Evolutionary conservation across 2,888 invertebrate species (phyloP).

Genomic region (Nomada fabriciana): DNA sequence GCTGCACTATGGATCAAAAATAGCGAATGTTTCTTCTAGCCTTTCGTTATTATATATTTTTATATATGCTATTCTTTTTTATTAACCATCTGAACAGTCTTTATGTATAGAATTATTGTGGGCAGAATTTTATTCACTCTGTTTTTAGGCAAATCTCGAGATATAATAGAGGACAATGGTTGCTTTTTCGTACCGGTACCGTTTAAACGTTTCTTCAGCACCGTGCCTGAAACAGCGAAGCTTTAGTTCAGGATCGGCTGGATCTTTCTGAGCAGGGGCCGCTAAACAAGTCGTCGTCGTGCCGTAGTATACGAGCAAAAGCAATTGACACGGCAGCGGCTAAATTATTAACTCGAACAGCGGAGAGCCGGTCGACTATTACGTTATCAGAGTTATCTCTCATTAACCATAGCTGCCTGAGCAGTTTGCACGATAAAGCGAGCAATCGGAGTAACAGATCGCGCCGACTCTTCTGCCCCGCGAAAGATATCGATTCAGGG

Average conservation of each 20-base stretch:
- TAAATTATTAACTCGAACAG: constrained; percentile 58
- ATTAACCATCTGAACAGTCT: no score
- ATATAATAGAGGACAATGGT: no score
- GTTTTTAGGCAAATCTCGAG: no score
- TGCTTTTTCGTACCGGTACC: no score
- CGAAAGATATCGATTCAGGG: constrained; percentile 29
- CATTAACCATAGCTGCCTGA: constrained; percentile 51
- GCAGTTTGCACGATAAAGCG: constrained; percentile 51
- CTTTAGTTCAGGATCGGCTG: neutral
- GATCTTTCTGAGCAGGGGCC: neutral
- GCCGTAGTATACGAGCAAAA: constrained; percentile 32
- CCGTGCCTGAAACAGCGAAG: neutral
- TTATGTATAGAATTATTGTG: no score
- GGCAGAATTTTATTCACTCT: no score
- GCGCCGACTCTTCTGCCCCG: neutral
- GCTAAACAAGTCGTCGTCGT: constrained; percentile 34
- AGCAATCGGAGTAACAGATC: constrained; percentile 49
- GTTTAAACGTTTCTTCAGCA: neutral
- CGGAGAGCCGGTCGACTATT: constrained; percentile 37
- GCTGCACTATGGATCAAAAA: no score
- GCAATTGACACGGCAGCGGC: constrained; percentile 26
- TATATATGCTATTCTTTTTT: no score
- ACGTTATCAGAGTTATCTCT: constrained; percentile 63
- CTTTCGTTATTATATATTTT: no score
- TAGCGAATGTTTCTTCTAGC: no score